These are phyloP conservation scores for Acanthisitta chloris DNA, from an alignment of 2,113 vertebrate genomes.

Conservation along the genomic window DNA sequence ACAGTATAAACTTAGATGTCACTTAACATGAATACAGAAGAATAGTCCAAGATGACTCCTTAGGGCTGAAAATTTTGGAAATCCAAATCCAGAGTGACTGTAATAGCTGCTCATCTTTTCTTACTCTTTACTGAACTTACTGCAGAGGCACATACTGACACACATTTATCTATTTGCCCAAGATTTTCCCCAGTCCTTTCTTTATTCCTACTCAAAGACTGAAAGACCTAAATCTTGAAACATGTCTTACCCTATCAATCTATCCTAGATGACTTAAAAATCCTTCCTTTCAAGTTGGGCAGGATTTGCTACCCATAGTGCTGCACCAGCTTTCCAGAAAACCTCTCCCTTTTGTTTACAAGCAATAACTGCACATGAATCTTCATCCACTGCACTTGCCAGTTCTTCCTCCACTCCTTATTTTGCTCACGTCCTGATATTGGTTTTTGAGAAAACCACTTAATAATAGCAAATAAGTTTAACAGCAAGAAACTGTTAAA, in stretches of 20 bases:
- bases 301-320: not conserved
- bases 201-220: not conserved
- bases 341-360: not conserved
- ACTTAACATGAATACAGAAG: not conserved
- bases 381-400: not conserved
- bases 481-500: not conserved
- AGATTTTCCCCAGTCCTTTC: not conserved
- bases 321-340: not conserved
- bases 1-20: not conserved
- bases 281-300: not conserved
- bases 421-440: fast-evolving
- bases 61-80: not conserved
- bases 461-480: not conserved
- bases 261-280: not conserved
- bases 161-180: not conserved
- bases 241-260: not conserved
- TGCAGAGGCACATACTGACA: not conserved
- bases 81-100: not conserved
- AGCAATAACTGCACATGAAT: not conserved
- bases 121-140: not conserved
- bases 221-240: not conserved
- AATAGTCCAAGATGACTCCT: not conserved
- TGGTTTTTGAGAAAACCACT: not conserved
- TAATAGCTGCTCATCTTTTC: not conserved
- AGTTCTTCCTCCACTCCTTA: not conserved